Evolutionary conservation across 2,797 vertebrate species (phyloP), one percentile per base, ranked within the genome.

Genomic region (Knipowitschia caucasica): DNA sequence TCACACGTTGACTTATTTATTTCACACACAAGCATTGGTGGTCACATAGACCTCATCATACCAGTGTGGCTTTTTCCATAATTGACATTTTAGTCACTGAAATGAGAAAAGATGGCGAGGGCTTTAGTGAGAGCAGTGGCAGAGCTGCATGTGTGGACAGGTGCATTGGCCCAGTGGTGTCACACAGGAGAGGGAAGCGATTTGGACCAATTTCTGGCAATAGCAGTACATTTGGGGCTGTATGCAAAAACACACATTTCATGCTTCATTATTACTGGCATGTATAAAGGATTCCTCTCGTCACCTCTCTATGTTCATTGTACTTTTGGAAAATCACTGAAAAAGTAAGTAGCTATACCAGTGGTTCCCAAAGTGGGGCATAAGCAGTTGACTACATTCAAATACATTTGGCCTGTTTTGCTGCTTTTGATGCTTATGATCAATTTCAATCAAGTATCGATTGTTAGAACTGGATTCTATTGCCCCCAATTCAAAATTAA

Each of bases 181-280:
- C 44, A 20, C 15, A 20, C 3, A 30, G n/a, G 44, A 46, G 26
- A 46, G 5, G 43, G n/a, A 26, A 17, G 12, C n/a, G 10, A 17
- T 46, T 27, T 30, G 44, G 27, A 18, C 10, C 26, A 46, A 18
- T 18, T 18, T 46, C 44, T 46, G 44, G 15, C 26, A 4, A 27
- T 25, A 5, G n/a, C 12, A n/a, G 8, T 18, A 55, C 14, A 52
- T 49, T 47, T 49, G 29, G 34, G 17, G 4, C 14, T 24, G n/a
- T 7, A 53, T 40, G 36, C 12, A n/a, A 38, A 3, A 23, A 39
- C 50, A 43, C 47, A 42, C 38, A 26, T 56, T 43, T 46, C 36
- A 50, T 31, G 39, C 49, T 17, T 35, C 54, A 45, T 44, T 17
- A 44, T 15, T 23, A 15, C 42, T 26, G 23, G 9, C 24, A 24